Evolutionary conservation across 2,113 vertebrate species (phyloP).

Genomic region (Dipodomys ordii): DNA sequence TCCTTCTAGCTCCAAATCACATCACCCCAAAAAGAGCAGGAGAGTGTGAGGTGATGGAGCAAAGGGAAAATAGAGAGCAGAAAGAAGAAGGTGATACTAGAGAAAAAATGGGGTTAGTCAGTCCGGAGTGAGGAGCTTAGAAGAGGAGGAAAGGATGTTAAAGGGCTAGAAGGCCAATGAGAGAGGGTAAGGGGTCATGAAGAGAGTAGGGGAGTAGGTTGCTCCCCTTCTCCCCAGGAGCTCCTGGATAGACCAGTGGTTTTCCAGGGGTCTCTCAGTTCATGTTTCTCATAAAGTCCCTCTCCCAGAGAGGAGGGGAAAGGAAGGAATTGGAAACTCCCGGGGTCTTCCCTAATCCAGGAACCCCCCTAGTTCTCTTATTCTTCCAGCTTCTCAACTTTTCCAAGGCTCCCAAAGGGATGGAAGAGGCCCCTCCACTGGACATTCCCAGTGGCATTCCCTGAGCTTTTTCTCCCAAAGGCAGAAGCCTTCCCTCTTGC

Average conservation of each 20-base stretch:
- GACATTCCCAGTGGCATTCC: neutral
- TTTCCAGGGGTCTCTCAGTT: conserved; percentile 51
- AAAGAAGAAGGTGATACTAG: neutral
- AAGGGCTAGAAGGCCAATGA: neutral
- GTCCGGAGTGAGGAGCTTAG: neutral
- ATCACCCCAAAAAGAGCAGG: neutral
- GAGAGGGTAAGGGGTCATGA: neutral
- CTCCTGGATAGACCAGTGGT: neutral
- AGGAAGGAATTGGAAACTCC: conserved; percentile 48
- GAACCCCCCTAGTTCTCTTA: neutral
- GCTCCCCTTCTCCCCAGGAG: neutral
- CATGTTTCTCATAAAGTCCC: conserved; percentile 23
- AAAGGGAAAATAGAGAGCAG: neutral
- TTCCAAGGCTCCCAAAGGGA: neutral
- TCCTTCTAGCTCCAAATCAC: neutral
- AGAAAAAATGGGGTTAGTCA: neutral
- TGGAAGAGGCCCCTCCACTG: neutral
- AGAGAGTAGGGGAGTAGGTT: neutral
- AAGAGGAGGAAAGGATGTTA: neutral
- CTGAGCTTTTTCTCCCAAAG: neutral
- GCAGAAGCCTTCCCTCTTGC: neutral
- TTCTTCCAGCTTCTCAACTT: neutral
- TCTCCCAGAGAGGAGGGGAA: conserved; percentile 36
- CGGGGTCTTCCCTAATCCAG: neutral
- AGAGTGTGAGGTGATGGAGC: neutral